These are phyloP conservation scores for Limnephilus marmoratus DNA, from an alignment of 2,888 invertebrate species.

Conservation along the genomic window DNA sequence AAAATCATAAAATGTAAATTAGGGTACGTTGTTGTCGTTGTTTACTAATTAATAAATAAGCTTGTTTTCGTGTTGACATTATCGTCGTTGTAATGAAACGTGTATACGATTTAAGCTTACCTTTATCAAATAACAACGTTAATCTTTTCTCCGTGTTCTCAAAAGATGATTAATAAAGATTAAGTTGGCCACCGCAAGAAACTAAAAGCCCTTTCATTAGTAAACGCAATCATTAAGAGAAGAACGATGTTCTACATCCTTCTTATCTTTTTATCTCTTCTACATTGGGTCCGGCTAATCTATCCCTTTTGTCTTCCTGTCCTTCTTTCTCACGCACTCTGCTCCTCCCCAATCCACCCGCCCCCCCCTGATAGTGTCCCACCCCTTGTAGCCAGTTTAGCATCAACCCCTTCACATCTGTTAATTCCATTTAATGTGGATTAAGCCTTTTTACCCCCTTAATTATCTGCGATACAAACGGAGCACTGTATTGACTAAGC, in stretches of 20 bases:
- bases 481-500: neutral
- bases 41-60: neutral
- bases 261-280: constrained; percentile 4
- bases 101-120: neutral
- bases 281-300: constrained; percentile 5
- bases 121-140: neutral
- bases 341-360: neutral
- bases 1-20: neutral
- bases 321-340: constrained; percentile 3
- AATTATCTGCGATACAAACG: constrained; percentile 34
- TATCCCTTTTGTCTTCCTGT: constrained; percentile 23
- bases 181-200: neutral
- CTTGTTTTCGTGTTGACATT: neutral
- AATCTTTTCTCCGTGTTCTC: neutral
- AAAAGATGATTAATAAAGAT: neutral
- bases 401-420: constrained; percentile 20
- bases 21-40: neutral
- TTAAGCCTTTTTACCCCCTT: constrained; percentile 43
- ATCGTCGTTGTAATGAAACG: neutral
- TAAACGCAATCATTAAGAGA: constrained; percentile 22
- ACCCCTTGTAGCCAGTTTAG: neutral
- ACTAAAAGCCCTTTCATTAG: neutral
- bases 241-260: neutral
- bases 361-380: neutral
- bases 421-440: constrained; percentile 41